These are phyloP conservation scores for Pongo abelii DNA, from an alignment of 2,113 vertebrate genomes.

Conservation along the genomic window DNA sequence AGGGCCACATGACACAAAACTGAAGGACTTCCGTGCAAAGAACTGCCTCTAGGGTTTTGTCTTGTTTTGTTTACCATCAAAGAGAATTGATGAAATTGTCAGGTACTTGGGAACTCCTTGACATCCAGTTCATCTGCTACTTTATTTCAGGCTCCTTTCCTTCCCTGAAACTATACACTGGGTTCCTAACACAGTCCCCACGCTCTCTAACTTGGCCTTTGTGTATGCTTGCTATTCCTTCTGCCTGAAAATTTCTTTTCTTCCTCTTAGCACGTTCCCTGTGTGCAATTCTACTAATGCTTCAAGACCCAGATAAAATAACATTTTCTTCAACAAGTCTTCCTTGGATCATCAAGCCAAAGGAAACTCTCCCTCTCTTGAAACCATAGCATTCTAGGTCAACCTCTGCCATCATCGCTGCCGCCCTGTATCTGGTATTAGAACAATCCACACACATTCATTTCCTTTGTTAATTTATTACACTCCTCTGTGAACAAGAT, in stretches of 20 bases:
- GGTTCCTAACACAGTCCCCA: rapidly evolving
- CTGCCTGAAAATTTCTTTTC: too few relatives aligned
- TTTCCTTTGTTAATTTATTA: not conserved
- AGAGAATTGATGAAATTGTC: not conserved
- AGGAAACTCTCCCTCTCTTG: not conserved
- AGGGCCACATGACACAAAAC: too few relatives aligned
- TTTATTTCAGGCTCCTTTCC: not conserved
- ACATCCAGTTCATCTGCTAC: not conserved
- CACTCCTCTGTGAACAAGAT: not conserved
- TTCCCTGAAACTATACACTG: rapidly evolving
- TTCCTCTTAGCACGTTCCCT: not conserved
- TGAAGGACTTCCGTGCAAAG: not conserved
- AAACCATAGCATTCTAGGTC: rapidly evolving
- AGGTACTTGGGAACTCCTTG: not conserved
- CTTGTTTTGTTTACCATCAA: not conserved
- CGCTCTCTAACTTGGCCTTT: not conserved
- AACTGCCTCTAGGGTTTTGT: too few relatives aligned
- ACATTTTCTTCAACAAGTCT: not conserved
- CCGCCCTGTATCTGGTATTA: rapidly evolving
- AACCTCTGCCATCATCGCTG: rapidly evolving
- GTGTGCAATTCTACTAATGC: not conserved
- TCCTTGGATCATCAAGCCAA: rapidly evolving
- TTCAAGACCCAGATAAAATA: not conserved
- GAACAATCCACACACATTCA: rapidly evolving
- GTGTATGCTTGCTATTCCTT: not conserved